phyloP scores from a whole-genome alignment of 1,140 invertebrate genomes.

The Acromyrmex heyeri region DNA sequence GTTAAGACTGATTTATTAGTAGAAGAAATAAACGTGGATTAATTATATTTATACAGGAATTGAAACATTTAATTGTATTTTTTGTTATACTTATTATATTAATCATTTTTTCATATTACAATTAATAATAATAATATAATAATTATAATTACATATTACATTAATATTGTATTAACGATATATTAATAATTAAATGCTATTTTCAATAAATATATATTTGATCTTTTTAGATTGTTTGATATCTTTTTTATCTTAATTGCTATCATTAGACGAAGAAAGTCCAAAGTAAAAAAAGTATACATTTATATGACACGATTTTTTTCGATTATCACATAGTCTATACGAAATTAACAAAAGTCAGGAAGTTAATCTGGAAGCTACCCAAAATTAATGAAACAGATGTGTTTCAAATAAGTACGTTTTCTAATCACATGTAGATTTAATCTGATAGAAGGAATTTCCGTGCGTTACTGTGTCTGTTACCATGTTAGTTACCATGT shows the following conservation, averaged over 20 bases:
- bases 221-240: background rate
- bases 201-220: background rate
- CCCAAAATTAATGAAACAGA: background rate
- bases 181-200: background rate
- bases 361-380: conserved; percentile 13
- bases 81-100: background rate
- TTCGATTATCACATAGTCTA: background rate
- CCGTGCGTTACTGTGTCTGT: conserved; percentile 8
- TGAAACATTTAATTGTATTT: conserved; percentile 5
- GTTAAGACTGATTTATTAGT: background rate
- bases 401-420: background rate
- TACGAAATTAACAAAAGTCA: background rate
- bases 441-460: conserved; percentile 31
- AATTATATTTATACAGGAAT: background rate
- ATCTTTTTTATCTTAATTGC: background rate
- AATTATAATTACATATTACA: background rate
- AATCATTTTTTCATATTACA: background rate
- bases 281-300: background rate
- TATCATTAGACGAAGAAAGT: background rate
- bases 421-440: background rate
- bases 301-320: background rate
- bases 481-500: conserved; percentile 34
- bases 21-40: background rate
- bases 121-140: background rate
- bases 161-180: background rate